These are phyloP conservation scores for Brachystomella parvula DNA, from an alignment of 1,140 invertebrate species.

Conservation along the genomic window DNA sequence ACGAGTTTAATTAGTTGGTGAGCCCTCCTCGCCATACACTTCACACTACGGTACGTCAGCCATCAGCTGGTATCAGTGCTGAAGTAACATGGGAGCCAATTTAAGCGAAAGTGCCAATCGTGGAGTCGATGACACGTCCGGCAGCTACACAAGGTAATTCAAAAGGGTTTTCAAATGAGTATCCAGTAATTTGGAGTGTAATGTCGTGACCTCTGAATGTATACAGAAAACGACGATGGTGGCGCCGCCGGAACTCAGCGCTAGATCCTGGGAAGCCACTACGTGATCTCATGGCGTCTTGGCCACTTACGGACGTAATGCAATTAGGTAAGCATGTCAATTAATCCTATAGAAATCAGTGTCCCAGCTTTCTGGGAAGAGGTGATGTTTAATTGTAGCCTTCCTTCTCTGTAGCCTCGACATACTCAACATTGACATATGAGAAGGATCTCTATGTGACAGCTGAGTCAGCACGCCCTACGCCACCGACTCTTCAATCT, in stretches of 20 bases:
- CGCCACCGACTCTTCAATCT: constrained; percentile 8
- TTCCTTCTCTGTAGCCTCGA: constrained; percentile 5
- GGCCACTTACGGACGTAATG: constrained; percentile 4
- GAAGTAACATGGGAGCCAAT: neutral
- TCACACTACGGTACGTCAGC: no score
- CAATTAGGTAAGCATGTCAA: neutral
- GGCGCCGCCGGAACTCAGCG: neutral
- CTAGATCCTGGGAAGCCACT: neutral
- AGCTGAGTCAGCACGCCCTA: constrained; percentile 14
- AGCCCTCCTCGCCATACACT: no score
- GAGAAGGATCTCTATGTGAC: constrained; percentile 19
- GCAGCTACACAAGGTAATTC: neutral
- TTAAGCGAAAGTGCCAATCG: neutral
- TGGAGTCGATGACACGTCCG: constrained; percentile 1
- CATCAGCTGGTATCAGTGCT: no score
- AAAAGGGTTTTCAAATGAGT: neutral
- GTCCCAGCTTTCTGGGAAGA: no score
- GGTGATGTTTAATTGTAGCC: neutral
- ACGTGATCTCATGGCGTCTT: neutral
- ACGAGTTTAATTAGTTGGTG: neutral
- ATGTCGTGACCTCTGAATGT: neutral
- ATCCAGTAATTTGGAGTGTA: neutral
- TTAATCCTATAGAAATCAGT: neutral
- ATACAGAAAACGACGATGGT: neutral
- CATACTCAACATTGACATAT: constrained; percentile 5